Conservation (phyloP, 2,888 invertebrate genomes). For the Panorpa germanica region DNA sequence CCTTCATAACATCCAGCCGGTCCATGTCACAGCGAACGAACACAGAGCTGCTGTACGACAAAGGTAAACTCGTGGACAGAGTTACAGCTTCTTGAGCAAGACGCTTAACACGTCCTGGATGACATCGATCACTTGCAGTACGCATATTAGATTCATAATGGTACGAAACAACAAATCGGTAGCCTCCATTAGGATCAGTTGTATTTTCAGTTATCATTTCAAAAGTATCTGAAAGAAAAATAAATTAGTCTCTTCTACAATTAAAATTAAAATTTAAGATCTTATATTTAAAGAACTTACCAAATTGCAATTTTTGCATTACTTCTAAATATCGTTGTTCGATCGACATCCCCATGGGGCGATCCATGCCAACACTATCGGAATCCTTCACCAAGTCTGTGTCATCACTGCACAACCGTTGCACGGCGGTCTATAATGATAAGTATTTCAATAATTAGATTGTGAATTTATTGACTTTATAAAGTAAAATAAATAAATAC, state of each 20-base stretch:
- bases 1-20: constrained; percentile 90
- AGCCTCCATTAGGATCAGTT: constrained; percentile 47
- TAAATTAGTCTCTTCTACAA: constrained; percentile 1
- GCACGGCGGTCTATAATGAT: constrained; percentile 16
- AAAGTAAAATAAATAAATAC: too few species aligned
- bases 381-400: constrained; percentile 20
- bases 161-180: constrained; percentile 72
- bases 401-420: constrained; percentile 13
- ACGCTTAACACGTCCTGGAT: constrained; percentile 74
- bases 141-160: constrained; percentile 79
- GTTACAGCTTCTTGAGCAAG: constrained; percentile 92
- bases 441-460: constrained; percentile 11
- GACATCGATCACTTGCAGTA: constrained; percentile 68
- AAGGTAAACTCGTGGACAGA: constrained; percentile 75
- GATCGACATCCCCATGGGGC: constrained; percentile 31
- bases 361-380: constrained; percentile 24
- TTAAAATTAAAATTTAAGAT: constrained; percentile 3
- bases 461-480: constrained; percentile 21
- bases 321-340: constrained; percentile 68
- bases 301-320: constrained; percentile 80
- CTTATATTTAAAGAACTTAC: constrained; percentile 26
- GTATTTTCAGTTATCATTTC: constrained; percentile 75
- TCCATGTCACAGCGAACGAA: constrained; percentile 92
- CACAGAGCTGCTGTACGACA: constrained; percentile 84
- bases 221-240: constrained; percentile 49